Percentiles rank a stretch among this genome's conserved stretches.
phyloP scores from a whole-genome alignment of 1,140 invertebrate genomes.

The Callitettix versicolor region DNA sequence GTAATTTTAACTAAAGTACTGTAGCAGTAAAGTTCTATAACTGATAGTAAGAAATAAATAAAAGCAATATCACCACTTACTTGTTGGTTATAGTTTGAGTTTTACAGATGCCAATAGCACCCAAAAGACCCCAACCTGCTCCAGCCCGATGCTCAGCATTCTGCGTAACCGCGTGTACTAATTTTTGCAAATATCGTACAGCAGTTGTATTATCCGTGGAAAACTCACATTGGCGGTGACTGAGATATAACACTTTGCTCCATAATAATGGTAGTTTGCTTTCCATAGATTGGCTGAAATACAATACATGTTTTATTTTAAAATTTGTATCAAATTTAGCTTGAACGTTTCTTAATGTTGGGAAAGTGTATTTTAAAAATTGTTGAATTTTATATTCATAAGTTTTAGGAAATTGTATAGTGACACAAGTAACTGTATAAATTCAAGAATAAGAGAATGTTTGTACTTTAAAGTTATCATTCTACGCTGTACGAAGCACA shows the following conservation, averaged over 20 bases:
- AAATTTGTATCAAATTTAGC: too few relatives aligned
- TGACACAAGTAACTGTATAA: too few relatives aligned
- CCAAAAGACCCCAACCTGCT: conserved; percentile 46
- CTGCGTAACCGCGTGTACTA: conserved; percentile 37
- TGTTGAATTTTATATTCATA: too few relatives aligned
- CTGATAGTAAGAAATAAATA: background rate
- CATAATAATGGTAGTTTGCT: conserved; percentile 48
- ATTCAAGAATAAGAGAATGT: too few relatives aligned
- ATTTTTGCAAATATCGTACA: conserved; percentile 33
- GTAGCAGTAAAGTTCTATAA: background rate
- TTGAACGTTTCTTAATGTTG: too few relatives aligned
- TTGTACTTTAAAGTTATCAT: too few relatives aligned
- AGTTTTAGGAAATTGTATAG: too few relatives aligned
- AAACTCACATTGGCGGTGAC: conserved; percentile 38
- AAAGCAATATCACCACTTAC: conserved; percentile 35
- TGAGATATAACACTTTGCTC: conserved; percentile 42
- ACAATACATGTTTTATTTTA: too few relatives aligned
- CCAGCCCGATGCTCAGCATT: conserved; percentile 46
- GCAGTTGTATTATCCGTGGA: conserved; percentile 35
- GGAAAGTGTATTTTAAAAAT: too few relatives aligned
- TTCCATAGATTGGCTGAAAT: conserved; percentile 43
- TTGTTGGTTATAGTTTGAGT: conserved; percentile 42
- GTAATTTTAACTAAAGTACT: background rate
- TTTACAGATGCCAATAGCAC: conserved; percentile 51
- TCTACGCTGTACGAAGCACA: too few relatives aligned